Evolutionary conservation across 2,113 vertebrate genomes (phyloP).

Genomic region (Turdus rufiventris): DNA sequence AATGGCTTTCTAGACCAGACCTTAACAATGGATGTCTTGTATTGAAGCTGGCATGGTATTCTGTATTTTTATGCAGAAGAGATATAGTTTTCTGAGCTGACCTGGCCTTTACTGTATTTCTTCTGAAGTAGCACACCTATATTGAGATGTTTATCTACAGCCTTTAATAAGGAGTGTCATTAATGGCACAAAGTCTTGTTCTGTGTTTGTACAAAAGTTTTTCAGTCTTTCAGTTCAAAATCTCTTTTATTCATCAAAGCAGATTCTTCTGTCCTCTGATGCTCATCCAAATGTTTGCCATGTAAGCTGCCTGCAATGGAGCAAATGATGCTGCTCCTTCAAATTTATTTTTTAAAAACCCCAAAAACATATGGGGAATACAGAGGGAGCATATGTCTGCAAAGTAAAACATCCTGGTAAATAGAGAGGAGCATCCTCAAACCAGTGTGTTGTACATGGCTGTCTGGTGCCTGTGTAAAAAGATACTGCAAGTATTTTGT

Average conservation of each 20-base stretch:
- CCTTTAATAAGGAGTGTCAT: background rate
- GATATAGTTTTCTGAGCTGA: background rate
- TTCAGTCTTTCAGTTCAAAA: background rate
- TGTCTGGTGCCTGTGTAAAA: background rate
- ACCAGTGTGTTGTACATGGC: background rate
- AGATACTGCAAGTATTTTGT: background rate
- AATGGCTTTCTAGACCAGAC: background rate
- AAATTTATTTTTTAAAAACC: background rate
- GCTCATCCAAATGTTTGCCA: background rate
- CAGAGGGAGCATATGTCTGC: conserved; percentile 54
- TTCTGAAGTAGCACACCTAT: background rate
- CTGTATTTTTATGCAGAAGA: background rate
- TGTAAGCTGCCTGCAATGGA: background rate
- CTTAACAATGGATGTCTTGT: background rate
- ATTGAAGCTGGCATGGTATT: background rate
- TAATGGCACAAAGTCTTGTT: background rate
- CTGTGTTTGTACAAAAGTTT: background rate
- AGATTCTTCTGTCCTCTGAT: background rate
- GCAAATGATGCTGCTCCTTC: background rate
- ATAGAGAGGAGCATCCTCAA: background rate
- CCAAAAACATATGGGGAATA: conserved; percentile 56
- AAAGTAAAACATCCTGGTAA: conserved; percentile 49
- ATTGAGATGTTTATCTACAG: background rate
- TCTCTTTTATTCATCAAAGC: background rate
- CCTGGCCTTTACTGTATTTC: background rate